Conservation (phyloP, 2,888 invertebrate species). For the Seladonia tumulorum region DNA sequence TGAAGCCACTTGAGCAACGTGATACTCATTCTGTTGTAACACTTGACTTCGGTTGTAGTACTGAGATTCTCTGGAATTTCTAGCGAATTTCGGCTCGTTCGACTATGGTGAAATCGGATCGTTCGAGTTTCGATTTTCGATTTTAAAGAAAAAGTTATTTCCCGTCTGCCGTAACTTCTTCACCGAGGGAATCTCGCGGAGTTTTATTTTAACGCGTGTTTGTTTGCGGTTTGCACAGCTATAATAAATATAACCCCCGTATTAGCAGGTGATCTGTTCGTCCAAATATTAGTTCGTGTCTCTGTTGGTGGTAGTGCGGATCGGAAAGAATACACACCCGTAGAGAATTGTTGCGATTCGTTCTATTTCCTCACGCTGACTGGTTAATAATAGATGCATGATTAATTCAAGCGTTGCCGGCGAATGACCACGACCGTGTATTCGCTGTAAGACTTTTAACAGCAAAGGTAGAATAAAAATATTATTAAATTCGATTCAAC, state of each 20-base stretch:
- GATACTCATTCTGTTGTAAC: neutral
- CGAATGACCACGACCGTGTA: neutral
- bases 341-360: neutral
- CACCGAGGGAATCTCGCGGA: neutral
- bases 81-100: neutral
- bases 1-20: neutral
- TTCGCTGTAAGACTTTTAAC: neutral
- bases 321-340: neutral
- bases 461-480: neutral
- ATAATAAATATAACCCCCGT: neutral
- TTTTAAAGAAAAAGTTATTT: neutral
- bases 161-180: neutral
- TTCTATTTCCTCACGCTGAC: neutral
- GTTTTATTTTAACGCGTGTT: neutral
- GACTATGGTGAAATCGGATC: neutral
- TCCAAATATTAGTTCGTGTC: neutral
- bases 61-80: neutral
- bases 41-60: neutral
- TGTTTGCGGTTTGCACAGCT: neutral
- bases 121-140: neutral
- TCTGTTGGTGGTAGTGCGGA: neutral
- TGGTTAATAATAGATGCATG: neutral
- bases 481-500: neutral
- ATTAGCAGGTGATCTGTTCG: neutral
- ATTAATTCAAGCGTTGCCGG: neutral